Evolutionary conservation across 2,113 vertebrate species (phyloP).

Genomic region (Procavia capensis): DNA sequence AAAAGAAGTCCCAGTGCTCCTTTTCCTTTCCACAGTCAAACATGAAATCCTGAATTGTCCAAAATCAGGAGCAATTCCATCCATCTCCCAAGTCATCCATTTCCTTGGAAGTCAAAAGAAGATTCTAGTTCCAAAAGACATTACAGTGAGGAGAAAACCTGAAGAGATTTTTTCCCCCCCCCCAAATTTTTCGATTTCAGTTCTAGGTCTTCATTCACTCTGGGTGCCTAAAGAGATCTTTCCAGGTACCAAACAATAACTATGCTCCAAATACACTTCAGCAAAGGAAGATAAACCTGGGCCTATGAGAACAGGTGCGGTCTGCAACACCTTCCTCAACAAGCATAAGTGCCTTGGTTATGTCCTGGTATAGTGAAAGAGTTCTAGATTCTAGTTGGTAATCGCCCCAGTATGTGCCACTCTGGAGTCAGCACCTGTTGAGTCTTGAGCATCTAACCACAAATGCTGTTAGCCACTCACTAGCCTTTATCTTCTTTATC

Average conservation of each 20-base stretch:
- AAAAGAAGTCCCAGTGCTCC: neutral
- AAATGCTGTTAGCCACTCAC: neutral
- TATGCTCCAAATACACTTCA: neutral
- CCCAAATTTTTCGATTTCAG: neutral
- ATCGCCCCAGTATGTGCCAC: neutral
- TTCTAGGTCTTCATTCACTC: neutral
- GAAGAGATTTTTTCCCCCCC: neutral
- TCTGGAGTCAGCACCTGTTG: neutral
- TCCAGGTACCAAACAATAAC: neutral
- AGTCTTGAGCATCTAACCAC: constrained; percentile 25
- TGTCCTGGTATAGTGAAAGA: neutral
- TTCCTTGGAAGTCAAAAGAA: neutral
- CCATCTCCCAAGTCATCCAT: neutral
- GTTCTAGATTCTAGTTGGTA: neutral
- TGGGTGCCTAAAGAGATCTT: neutral
- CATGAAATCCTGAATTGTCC: neutral
- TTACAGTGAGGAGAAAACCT: neutral
- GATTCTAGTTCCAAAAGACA: neutral
- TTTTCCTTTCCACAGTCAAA: constrained; percentile 40
- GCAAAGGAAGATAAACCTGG: neutral
- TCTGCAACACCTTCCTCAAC: neutral
- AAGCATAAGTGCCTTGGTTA: neutral
- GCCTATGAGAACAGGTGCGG: neutral
- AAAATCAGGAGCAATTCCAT: neutral
- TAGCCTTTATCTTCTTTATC: neutral